These are phyloP conservation scores for Trissonchulus sp. DNA, from an alignment of 2,888 invertebrate genomes.

Conservation along the genomic window DNA sequence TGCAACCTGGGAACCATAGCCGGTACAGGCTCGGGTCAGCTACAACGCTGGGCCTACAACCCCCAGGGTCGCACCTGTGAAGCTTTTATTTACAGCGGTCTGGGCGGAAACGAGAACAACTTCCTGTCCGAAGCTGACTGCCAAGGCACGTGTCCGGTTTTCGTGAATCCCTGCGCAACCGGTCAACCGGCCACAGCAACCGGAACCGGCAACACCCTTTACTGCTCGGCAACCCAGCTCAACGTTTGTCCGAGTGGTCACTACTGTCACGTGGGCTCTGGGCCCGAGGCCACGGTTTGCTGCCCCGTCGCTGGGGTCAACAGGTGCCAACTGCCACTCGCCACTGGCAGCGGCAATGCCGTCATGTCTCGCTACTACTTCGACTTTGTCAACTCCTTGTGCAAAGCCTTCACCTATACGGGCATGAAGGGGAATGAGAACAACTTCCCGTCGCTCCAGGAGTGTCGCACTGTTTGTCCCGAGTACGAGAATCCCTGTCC, in stretches of 20 bases:
- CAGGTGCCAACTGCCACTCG: constrained; percentile 38
- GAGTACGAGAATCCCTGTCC: constrained; percentile 30
- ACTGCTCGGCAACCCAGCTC: constrained; percentile 19
- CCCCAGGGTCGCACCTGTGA: neutral
- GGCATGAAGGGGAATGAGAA: constrained; percentile 36
- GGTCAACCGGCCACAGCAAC: constrained; percentile 26
- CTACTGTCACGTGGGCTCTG: constrained; percentile 38
- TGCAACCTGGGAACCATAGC: constrained; percentile 18
- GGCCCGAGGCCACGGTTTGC: constrained; percentile 40
- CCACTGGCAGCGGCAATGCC: constrained; percentile 42
- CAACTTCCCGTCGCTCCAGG: constrained; percentile 30
- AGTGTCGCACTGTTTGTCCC: constrained; percentile 32
- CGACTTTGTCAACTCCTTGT: constrained; percentile 37
- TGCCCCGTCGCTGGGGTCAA: constrained; percentile 33
- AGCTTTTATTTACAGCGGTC: constrained; percentile 24
- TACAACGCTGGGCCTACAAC: constrained; percentile 25
- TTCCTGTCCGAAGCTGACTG: constrained; percentile 33
- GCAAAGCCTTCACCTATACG: constrained; percentile 40
- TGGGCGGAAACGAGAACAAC: constrained; percentile 43
- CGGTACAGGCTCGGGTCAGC: constrained; percentile 17
- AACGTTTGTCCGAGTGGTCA: constrained; percentile 35
- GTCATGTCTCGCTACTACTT: constrained; percentile 40
- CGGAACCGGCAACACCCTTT: neutral
- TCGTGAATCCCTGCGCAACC: constrained; percentile 24
- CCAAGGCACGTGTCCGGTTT: constrained; percentile 1